phyloP scores from a whole-genome alignment of 2,113 vertebrate genomes.

The Megaceryle maxima region DNA sequence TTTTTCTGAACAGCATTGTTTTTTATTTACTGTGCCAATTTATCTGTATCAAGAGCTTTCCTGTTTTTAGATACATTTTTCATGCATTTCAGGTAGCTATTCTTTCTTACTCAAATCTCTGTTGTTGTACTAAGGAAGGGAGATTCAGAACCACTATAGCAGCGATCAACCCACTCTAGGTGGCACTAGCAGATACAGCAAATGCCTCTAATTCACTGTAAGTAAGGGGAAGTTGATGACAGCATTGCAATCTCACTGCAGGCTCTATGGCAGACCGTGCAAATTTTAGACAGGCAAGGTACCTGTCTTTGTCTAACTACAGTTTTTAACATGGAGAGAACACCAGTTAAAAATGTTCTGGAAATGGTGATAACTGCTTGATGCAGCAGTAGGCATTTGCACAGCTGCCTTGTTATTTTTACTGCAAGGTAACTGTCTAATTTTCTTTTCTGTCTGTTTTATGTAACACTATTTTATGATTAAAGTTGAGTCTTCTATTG shows the following conservation, averaged over 20 bases:
- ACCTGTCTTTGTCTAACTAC: background rate
- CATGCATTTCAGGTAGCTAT: background rate
- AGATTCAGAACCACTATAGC: background rate
- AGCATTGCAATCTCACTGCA: background rate
- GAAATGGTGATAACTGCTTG: background rate
- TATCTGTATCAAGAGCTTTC: background rate
- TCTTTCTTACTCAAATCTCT: background rate
- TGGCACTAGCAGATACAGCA: conserved; percentile 40
- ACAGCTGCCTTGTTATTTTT: background rate
- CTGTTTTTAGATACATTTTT: background rate
- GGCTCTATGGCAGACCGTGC: background rate
- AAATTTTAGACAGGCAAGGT: background rate
- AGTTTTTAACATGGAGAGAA: background rate
- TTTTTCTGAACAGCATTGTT: background rate
- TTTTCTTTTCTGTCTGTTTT: background rate
- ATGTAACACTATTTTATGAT: background rate
- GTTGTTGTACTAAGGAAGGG: background rate
- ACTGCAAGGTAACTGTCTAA: background rate
- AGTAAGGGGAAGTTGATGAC: background rate
- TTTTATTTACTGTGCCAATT: background rate
- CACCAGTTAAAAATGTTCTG: background rate
- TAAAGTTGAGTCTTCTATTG: background rate
- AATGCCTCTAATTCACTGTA: background rate
- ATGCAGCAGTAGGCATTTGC: background rate
- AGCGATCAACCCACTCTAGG: conserved; percentile 8